Conservation (phyloP, 2,113 vertebrate genomes). For the Megaptera novaeangliae region DNA sequence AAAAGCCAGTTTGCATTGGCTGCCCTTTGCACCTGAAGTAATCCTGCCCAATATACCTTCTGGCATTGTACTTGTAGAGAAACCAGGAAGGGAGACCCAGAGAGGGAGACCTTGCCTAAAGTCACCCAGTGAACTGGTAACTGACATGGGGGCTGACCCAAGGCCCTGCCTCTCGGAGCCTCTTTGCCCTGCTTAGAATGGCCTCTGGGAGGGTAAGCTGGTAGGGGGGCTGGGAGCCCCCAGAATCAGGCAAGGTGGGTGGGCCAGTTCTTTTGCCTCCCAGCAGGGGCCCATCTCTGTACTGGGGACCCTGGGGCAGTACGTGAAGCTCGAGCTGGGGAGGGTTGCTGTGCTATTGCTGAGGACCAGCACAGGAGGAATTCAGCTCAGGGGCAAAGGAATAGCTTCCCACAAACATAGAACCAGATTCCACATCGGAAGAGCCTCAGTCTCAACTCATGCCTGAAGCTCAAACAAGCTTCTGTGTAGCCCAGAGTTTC, state of each 20-base stretch:
- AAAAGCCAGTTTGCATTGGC: background rate
- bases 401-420: rapidly evolving
- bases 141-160: background rate
- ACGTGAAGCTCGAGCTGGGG: background rate
- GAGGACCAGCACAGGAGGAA: background rate
- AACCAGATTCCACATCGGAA: background rate
- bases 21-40: background rate
- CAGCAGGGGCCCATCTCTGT: background rate
- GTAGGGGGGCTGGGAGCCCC: too few species aligned
- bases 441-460: background rate
- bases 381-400: background rate
- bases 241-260: background rate
- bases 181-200: background rate
- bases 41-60: background rate
- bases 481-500: background rate
- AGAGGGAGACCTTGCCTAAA: background rate
- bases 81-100: background rate
- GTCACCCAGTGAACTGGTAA: background rate
- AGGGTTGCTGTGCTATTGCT: rapidly evolving
- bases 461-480: background rate
- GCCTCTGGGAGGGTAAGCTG: background rate
- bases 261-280: background rate
- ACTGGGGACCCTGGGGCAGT: background rate
- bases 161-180: background rate
- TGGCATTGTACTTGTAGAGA: background rate